Base-by-base conservation (phyloP, 1,140 invertebrate species). In the Tenebrio molitor region DNA sequence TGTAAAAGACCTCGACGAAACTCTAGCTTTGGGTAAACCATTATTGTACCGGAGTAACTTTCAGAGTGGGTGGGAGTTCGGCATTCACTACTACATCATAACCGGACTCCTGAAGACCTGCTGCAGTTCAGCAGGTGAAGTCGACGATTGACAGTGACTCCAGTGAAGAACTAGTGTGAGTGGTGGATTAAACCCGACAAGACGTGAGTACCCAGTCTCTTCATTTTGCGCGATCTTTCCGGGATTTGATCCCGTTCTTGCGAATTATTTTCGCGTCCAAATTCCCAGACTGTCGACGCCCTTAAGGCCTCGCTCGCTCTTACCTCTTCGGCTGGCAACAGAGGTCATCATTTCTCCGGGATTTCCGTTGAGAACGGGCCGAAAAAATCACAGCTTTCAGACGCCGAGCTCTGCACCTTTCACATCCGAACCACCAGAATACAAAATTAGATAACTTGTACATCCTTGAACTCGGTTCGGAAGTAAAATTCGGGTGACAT, bases 51-150 rank as follows among this genome's bases (percentile, higher is more conserved):
- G 6, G 23, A 58, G 21, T 29, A 15, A 25, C 23, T 58, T 58
- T 58, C 50, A 33, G 50, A 58, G 50, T 58, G 23, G 50, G 50
- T 58, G 50, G 50, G 50, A 58, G 50, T 58, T 23, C 50, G 50
- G 50, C 50, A 14, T 58, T 58, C 50, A 58, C 50, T 58, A 58
- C 50, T 29, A 29, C 23, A 25, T 50, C 44, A 50, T 19, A 58
- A 58, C 50, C 50, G 50, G 50, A 58, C 50, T 58, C 50, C 50
- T 29, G 50, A 58, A 58, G 50, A 58, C 50, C 50, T 58, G 15
- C 29, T 58, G 50, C 50, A 58, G 50, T 58, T 12, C 50, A 58
- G 50, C 21, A 58, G 50, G 50, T 29, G 50, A 58, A 58, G 23
- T 58, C 19, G 10, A 25, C 21, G 50, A 12, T 14, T 29, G 21